These are phyloP conservation scores for Potamarius usumacintae DNA, from an alignment of 2,113 vertebrate species.

Conservation along the genomic window DNA sequence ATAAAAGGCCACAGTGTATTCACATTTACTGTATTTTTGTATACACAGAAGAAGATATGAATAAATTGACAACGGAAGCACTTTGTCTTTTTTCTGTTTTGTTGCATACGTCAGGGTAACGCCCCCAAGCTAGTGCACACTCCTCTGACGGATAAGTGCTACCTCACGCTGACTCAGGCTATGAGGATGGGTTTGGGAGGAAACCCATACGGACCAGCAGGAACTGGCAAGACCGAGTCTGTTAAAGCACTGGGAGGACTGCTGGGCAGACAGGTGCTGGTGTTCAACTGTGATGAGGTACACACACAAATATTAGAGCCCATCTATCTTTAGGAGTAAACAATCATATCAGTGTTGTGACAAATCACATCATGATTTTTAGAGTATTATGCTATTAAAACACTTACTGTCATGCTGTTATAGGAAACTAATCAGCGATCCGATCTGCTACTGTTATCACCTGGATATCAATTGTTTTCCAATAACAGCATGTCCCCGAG, in stretches of 20 bases:
- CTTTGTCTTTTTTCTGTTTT: not conserved
- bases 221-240: conserved; percentile 97
- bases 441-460: no score
- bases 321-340: not conserved
- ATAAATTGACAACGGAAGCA: no score
- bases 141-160: conserved; percentile 95
- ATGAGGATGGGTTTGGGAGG: conserved; percentile 97
- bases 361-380: no score
- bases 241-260: conserved; percentile 94
- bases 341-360: not conserved
- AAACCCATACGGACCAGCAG: conserved; percentile 95
- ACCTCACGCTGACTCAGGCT: conserved; percentile 94
- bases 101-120: conserved; percentile 80
- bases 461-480: no score
- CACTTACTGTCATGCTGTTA: not conserved
- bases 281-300: conserved; percentile 99
- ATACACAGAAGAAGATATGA: not conserved
- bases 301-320: not conserved
- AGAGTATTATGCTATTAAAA: no score
- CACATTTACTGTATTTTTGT: not conserved
- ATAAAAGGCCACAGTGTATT: not conserved
- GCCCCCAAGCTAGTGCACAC: conserved; percentile 93
- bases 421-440: not conserved
- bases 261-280: conserved; percentile 94
- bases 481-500: no score